Evolutionary conservation across 2,113 vertebrate genomes (phyloP).

Genomic region (Siniperca chuatsi): DNA sequence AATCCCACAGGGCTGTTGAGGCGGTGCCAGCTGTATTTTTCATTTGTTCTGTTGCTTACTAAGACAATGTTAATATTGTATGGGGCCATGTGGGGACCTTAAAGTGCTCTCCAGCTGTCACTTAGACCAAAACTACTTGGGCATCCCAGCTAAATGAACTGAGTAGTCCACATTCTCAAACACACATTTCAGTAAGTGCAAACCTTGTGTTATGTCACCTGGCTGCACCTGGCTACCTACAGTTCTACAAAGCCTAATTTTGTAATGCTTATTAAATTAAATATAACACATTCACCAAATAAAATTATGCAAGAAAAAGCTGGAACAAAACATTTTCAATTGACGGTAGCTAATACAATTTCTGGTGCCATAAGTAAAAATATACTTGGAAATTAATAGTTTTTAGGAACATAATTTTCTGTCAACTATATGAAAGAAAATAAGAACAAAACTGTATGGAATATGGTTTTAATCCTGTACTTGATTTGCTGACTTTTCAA

Average conservation of each 20-base stretch:
- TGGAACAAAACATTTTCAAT: background rate
- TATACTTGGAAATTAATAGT: background rate
- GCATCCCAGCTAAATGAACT: slow-evolving; percentile 8
- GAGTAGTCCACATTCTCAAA: slow-evolving; percentile 10
- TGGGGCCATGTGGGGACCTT: slow-evolving; percentile 33
- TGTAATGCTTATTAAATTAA: background rate
- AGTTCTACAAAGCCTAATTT: background rate
- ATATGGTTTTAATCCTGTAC: background rate
- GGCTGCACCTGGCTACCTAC: background rate
- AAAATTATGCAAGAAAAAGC: background rate
- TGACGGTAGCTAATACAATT: background rate
- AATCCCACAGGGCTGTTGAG: slow-evolving; percentile 30
- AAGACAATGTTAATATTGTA: slow-evolving; percentile 68
- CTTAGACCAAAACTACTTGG: slow-evolving; percentile 26
- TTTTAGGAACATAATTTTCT: background rate
- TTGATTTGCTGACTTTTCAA: background rate
- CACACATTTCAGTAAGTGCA: slow-evolving; percentile 14
- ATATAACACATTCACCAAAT: background rate
- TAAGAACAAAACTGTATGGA: background rate
- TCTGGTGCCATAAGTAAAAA: background rate
- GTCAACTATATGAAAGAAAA: background rate
- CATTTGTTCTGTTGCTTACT: slow-evolving; percentile 56
- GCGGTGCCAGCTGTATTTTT: slow-evolving; percentile 56
- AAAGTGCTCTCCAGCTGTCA: slow-evolving; percentile 71
- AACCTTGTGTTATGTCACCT: background rate